Conservation (phyloP, 2,888 invertebrate species). For the Ecliptopera silaceata region DNA sequence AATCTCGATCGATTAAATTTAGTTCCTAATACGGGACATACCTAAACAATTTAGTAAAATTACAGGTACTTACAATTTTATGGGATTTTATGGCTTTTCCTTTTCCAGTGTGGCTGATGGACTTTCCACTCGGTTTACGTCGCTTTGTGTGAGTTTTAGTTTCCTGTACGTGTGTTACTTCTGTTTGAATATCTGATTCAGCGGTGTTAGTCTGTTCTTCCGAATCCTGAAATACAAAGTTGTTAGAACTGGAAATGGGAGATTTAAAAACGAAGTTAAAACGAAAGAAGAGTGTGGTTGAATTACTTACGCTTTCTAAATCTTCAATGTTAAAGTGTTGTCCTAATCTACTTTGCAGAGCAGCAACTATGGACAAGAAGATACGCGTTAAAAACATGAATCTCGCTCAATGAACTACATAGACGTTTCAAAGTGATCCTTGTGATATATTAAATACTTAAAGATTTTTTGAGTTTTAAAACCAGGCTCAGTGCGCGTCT, state of each 20-base stretch:
- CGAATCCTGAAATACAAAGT: constrained; percentile 3
- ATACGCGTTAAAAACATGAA: no score
- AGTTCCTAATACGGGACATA: no score
- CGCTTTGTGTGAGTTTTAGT: background rate
- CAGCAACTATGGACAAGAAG: constrained; percentile 39
- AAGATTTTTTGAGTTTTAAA: no score
- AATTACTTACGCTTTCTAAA: constrained; percentile 13
- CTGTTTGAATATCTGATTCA: background rate
- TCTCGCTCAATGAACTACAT: no score
- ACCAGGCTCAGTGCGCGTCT: no score
- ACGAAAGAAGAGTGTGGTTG: background rate
- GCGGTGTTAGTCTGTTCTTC: background rate
- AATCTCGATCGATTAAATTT: no score
- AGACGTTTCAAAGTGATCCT: no score
- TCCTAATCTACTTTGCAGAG: constrained; percentile 25
- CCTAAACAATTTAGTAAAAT: no score
- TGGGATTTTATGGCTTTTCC: background rate
- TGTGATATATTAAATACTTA: no score
- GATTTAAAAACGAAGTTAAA: no score
- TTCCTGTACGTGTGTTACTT: background rate
- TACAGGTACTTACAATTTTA: constrained; percentile 17
- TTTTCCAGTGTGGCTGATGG: background rate
- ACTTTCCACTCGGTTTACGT: background rate
- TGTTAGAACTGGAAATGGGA: no score
- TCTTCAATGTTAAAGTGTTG: constrained; percentile 4